Evolutionary conservation across 1,140 invertebrate species (phyloP).

Genomic region (Maniola jurtina): DNA sequence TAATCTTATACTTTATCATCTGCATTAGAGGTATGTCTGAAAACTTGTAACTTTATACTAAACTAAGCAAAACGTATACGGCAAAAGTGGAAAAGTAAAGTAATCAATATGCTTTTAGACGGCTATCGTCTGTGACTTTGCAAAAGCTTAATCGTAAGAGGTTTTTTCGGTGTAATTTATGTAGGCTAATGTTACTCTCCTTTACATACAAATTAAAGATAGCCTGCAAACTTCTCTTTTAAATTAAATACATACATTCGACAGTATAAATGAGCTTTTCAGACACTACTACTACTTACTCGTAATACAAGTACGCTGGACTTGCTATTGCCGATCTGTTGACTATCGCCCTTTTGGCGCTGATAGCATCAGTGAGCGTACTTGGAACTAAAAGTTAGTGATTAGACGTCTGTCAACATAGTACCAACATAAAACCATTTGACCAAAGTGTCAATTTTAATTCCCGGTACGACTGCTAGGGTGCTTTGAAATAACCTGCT

Average conservation of each 20-base stretch:
- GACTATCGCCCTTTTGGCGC: no score
- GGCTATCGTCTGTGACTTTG: constrained; percentile 31
- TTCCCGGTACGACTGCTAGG: no score
- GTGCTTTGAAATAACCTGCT: no score
- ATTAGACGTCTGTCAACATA: no score
- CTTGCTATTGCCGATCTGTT: no score
- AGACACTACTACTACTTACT: no score
- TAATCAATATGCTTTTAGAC: constrained; percentile 34
- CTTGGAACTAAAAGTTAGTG: no score
- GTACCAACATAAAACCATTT: no score
- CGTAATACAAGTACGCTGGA: no score
- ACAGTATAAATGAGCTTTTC: neutral
- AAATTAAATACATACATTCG: neutral
- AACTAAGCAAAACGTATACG: constrained; percentile 6
- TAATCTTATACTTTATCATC: neutral
- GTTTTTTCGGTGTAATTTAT: constrained; percentile 24
- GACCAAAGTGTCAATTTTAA: no score
- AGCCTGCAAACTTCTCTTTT: constrained; percentile 5
- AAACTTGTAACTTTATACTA: constrained; percentile 14
- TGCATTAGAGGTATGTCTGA: neutral
- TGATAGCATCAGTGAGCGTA: no score
- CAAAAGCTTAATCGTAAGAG: constrained; percentile 30
- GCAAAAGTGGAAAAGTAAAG: constrained; percentile 13
- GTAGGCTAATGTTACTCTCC: constrained; percentile 18
- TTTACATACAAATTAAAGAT: constrained; percentile 17